Evolutionary conservation across 2,113 vertebrate species (phyloP).

Genomic region (Rhipidura dahli): DNA sequence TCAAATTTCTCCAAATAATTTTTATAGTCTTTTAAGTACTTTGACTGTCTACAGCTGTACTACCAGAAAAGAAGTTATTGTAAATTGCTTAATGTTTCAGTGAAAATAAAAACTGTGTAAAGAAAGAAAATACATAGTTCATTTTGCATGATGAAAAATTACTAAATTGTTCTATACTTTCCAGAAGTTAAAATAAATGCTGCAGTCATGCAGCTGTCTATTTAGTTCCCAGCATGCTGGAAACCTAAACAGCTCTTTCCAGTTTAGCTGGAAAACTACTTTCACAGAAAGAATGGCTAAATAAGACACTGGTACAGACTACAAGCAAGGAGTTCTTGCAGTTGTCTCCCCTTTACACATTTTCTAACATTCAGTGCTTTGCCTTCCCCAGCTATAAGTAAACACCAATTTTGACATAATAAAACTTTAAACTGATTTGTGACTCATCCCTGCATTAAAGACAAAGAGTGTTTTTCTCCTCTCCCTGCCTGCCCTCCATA

Average conservation of each 20-base stretch:
- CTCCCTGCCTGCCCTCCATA: not conserved
- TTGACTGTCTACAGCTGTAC: not conserved
- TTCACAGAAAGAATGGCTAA: not conserved
- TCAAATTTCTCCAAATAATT: not conserved
- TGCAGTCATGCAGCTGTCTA: not conserved
- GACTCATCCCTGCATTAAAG: not conserved
- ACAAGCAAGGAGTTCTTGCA: not conserved
- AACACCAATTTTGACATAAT: not conserved
- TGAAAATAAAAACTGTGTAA: not conserved
- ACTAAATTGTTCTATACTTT: not conserved
- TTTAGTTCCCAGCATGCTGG: not conserved
- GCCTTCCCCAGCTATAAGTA: not conserved
- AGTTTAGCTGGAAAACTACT: not conserved
- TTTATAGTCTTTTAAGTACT: not conserved
- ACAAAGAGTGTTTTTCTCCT: not conserved
- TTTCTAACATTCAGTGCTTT: not conserved
- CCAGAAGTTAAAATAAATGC: not conserved
- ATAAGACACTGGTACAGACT: not conserved
- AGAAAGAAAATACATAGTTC: not conserved
- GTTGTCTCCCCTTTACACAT: not conserved
- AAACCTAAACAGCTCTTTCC: not conserved
- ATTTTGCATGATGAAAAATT: not conserved
- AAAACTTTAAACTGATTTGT: not conserved
- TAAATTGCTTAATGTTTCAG: not conserved
- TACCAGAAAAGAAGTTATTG: not conserved